phyloP scores from a whole-genome alignment of 2,113 vertebrate species.

The Oriolus oriolus region DNA sequence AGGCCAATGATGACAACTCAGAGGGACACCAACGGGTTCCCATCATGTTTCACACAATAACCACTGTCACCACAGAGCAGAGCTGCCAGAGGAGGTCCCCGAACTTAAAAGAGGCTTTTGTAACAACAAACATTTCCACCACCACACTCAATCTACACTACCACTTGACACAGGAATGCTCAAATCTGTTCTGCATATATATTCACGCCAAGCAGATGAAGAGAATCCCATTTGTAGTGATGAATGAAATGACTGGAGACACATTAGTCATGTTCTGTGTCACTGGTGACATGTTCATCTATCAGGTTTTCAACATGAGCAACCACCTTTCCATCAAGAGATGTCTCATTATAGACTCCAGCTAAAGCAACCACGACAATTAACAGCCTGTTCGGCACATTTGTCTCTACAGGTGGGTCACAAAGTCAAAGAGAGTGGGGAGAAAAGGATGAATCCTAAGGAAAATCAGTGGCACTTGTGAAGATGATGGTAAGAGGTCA shows the following conservation, averaged over 20 bases:
- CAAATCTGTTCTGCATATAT: not conserved
- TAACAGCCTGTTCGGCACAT: not conserved
- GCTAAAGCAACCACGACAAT: not conserved
- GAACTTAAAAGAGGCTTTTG: not conserved
- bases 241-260: not conserved
- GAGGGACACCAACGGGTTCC: not conserved
- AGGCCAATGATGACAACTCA: not conserved
- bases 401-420: not conserved
- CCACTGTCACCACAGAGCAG: not conserved
- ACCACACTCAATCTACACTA: not conserved
- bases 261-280: not conserved
- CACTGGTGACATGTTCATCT: not conserved
- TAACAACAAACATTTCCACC: not conserved
- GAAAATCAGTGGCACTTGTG: not conserved
- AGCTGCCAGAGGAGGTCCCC: not conserved
- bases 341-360: not conserved
- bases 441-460: not conserved
- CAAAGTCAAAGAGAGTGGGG: not conserved
- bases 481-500: not conserved
- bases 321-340: not conserved
- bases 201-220: not conserved
- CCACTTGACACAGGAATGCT: not conserved
- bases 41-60: not conserved
- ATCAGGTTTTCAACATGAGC: not conserved
- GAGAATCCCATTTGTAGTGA: not conserved